Percentiles rank a stretch among this genome's conserved stretches.
Evolutionary conservation across 2,797 vertebrate genomes (phyloP).

Genomic region (Balearica regulorum): DNA sequence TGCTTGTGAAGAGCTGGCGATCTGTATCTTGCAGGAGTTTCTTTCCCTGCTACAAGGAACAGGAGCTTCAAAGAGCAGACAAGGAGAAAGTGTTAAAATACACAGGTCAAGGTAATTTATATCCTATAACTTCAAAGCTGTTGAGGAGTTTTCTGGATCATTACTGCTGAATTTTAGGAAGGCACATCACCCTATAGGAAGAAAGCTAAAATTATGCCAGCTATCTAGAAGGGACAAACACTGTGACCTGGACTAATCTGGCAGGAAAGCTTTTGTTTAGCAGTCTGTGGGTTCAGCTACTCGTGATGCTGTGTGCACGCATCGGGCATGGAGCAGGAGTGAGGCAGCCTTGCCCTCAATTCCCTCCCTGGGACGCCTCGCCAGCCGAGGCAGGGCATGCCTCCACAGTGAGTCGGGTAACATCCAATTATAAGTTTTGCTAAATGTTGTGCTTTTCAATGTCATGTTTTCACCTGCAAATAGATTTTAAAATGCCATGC

Average conservation of each 20-base stretch:
- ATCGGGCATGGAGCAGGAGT: fast-evolving
- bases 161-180: not conserved
- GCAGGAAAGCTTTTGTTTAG: not conserved
- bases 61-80: not conserved
- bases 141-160: not conserved
- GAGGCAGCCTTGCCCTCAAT: not conserved
- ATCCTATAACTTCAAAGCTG: not conserved
- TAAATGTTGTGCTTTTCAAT: not conserved
- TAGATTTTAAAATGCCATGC: not conserved
- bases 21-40: not conserved
- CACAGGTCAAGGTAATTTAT: not conserved
- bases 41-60: not conserved
- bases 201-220: not conserved
- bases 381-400: not conserved
- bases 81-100: not conserved
- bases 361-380: not conserved
- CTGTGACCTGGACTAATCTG: not conserved
- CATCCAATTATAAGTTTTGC: not conserved
- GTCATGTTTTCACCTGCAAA: not conserved
- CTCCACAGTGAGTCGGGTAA: not conserved
- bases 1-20: not conserved
- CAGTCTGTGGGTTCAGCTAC: not conserved
- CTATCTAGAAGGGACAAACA: not conserved
- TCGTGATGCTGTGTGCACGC: fast-evolving
- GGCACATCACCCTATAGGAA: not conserved